Percentiles rank a stretch among this genome's conserved stretches.
phyloP scores from a whole-genome alignment of 2,113 vertebrate species.

The Protobothrops flavoviridis region DNA sequence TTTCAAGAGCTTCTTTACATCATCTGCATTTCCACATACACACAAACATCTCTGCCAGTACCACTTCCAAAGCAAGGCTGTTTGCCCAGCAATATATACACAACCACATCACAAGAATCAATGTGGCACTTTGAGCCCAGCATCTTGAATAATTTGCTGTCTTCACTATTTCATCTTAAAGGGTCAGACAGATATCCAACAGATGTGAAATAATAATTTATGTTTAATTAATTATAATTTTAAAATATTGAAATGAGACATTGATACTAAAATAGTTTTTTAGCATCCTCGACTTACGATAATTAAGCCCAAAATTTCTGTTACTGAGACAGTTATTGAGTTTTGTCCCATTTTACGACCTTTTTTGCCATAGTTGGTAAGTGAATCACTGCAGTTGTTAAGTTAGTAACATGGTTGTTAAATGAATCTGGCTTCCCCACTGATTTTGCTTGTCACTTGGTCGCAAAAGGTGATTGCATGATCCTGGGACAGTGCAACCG shows the following conservation, averaged over 20 bases:
- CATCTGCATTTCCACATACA: background rate
- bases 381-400: too few species aligned
- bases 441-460: too few species aligned
- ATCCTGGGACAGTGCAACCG: too few species aligned
- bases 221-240: background rate
- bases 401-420: too few species aligned
- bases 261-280: background rate
- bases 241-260: background rate
- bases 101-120: background rate
- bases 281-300: background rate
- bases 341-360: too few species aligned
- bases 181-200: background rate
- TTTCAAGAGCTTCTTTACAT: background rate
- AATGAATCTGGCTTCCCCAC: too few species aligned
- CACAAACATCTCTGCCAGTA: too few species aligned
- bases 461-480: too few species aligned
- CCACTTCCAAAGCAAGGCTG: background rate
- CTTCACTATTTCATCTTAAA: background rate
- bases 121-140: background rate
- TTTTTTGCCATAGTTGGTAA: too few species aligned
- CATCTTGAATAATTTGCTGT: background rate
- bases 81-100: background rate
- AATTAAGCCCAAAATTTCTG: too few species aligned
- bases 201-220: background rate
- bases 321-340: too few species aligned